Evolutionary conservation across 2,888 invertebrate species (phyloP).

Genomic region (Ennomos erosarius): DNA sequence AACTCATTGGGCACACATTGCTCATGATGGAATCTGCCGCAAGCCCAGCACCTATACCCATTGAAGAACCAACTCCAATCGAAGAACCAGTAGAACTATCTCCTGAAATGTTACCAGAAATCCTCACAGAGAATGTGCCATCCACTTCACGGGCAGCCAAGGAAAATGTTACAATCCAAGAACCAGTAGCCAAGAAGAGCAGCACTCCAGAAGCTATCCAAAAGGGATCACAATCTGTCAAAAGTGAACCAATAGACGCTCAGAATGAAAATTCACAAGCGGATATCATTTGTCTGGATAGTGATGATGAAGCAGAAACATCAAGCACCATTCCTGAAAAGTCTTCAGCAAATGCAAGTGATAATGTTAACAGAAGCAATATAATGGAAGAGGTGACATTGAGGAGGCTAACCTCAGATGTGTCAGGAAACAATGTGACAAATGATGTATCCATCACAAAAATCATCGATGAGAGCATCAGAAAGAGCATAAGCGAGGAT

Average conservation of each 20-base stretch:
- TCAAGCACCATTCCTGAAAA: conserved; percentile 1
- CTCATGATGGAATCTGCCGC: conserved; percentile 44
- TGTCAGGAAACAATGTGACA: conserved; percentile 3
- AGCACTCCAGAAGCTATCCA: not conserved
- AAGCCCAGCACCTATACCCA: not conserved
- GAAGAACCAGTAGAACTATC: conserved; percentile 13
- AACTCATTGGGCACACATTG: conserved; percentile 63
- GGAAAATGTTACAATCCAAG: not conserved
- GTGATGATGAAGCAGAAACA: conserved; percentile 72
- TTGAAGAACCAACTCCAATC: not conserved
- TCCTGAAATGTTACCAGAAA: conserved; percentile 9
- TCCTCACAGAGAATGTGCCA: not conserved
- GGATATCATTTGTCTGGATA: conserved; percentile 65
- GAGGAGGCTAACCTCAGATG: conserved; percentile 2
- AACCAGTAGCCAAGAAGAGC: not conserved
- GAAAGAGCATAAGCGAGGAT: conserved; percentile 8
- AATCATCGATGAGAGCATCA: too few relatives aligned
- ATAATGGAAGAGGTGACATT: not conserved
- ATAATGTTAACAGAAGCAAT: not conserved
- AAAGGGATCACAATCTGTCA: conserved; percentile 43
- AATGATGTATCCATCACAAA: not conserved
- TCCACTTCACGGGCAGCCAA: not conserved
- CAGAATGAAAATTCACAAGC: conserved; percentile 13
- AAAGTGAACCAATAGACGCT: conserved; percentile 49
- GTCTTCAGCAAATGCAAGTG: not conserved